These are phyloP conservation scores for Scaptomyza pallida DNA, from an alignment of 1,140 invertebrate species.

Conservation along the genomic window DNA sequence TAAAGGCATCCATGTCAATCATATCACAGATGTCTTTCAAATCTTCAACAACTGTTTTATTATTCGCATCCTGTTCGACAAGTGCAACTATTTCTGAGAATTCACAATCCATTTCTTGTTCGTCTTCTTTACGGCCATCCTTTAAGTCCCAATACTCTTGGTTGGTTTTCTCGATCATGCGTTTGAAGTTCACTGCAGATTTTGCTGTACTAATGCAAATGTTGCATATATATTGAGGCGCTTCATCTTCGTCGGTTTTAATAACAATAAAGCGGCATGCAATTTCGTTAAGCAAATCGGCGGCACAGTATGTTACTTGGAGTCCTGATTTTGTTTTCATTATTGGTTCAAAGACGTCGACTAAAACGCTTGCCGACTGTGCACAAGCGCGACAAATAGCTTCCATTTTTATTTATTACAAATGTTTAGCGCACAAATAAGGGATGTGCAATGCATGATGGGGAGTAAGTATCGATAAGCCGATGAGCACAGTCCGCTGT, in stretches of 20 bases:
- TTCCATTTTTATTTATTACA: constrained; percentile 2
- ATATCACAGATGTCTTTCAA: background rate
- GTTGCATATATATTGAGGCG: constrained; percentile 15
- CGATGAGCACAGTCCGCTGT: no score
- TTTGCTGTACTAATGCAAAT: constrained; percentile 2
- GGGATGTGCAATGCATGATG: no score
- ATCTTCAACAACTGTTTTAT: background rate
- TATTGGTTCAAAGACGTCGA: constrained; percentile 12
- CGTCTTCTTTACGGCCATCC: background rate
- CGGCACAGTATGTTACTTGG: background rate
- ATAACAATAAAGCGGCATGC: background rate
- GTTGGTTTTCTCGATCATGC: constrained; percentile 2
- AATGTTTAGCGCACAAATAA: background rate
- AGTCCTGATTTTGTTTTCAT: background rate
- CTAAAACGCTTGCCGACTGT: background rate
- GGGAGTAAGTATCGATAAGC: no score
- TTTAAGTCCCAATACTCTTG: background rate
- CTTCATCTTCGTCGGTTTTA: background rate
- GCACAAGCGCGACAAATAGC: constrained; percentile 11
- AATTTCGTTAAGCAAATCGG: constrained; percentile 25
- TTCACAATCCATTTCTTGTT: background rate
- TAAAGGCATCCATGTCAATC: constrained; percentile 2
- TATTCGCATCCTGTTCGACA: background rate
- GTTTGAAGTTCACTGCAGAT: constrained; percentile 14
- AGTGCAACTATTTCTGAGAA: background rate